Percentiles rank a stretch among this genome's conserved stretches.
Evolutionary conservation across 2,888 invertebrate species (phyloP).

Genomic region (Cataglyphis cursor): DNA sequence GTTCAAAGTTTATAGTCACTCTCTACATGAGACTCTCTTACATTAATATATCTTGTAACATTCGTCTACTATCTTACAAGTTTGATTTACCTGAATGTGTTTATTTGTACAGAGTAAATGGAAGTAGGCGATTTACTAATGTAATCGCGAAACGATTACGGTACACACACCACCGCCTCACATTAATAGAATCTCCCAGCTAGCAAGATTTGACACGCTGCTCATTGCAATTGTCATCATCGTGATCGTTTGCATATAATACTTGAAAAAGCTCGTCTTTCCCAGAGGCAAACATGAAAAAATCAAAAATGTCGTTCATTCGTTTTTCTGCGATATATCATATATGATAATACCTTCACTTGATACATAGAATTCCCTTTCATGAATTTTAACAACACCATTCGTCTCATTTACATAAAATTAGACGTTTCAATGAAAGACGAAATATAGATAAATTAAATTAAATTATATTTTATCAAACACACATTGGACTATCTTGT

Average conservation of each 20-base stretch:
- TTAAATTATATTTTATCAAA: slow-evolving; percentile 32
- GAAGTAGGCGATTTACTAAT: slow-evolving; percentile 55
- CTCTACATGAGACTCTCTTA: slow-evolving; percentile 31
- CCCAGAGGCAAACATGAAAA: slow-evolving; percentile 5
- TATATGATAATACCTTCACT: slow-evolving; percentile 6
- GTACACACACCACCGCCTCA: not conserved
- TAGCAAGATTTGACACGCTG: slow-evolving; percentile 7
- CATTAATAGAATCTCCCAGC: slow-evolving; percentile 36
- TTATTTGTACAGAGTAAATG: slow-evolving; percentile 55
- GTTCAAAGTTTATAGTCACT: slow-evolving; percentile 27
- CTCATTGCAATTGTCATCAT: slow-evolving; percentile 13
- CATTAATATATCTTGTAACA: slow-evolving; percentile 38
- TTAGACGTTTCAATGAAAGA: not conserved
- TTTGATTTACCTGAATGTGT: slow-evolving; percentile 52
- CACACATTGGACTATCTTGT: slow-evolving; percentile 5
- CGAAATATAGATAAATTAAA: slow-evolving; percentile 12
- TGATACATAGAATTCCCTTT: not conserved
- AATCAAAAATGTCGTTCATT: slow-evolving; percentile 30
- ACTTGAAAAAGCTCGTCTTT: slow-evolving; percentile 22
- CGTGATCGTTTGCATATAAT: slow-evolving; percentile 29
- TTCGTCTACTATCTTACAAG: slow-evolving; percentile 47
- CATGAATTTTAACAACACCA: not conserved
- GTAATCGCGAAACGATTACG: slow-evolving; percentile 35
- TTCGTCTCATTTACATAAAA: not conserved
- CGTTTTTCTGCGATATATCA: slow-evolving; percentile 1